phyloP scores from a whole-genome alignment of 2,797 vertebrate genomes.

The Clarias fuscus region DNA sequence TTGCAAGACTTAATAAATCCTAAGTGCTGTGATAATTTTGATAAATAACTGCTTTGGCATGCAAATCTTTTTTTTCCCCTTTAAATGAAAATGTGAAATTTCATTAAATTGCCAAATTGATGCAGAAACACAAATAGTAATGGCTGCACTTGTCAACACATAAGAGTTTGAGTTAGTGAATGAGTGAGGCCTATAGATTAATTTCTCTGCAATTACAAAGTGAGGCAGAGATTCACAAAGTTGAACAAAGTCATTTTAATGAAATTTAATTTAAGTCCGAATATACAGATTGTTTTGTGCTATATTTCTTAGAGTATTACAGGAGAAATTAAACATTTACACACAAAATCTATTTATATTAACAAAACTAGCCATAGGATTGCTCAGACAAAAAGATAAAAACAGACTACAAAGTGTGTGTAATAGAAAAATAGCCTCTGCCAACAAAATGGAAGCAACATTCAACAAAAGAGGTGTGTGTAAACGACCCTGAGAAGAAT shows the following conservation, averaged over 20 bases:
- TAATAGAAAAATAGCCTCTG: conserved; percentile 42
- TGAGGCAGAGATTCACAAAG: neutral
- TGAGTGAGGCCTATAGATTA: neutral
- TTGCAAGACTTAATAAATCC: conserved; percentile 55
- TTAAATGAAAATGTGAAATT: neutral
- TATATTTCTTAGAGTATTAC: neutral
- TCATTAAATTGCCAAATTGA: conserved; percentile 24
- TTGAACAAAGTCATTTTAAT: neutral
- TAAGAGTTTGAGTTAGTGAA: no score
- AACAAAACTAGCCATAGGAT: conserved; percentile 34
- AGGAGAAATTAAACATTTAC: conserved; percentile 34
- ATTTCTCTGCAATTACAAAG: neutral
- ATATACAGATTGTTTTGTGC: neutral
- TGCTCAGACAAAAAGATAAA: conserved; percentile 41
- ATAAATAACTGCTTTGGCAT: conserved; percentile 61
- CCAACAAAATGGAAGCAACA: conserved; percentile 47
- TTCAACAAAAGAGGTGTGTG: conserved; percentile 36
- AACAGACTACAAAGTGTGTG: conserved; percentile 47
- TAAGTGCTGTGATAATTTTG: conserved; percentile 55
- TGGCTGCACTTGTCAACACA: neutral
- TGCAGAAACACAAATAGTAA: neutral
- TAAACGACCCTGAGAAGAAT: conserved; percentile 54
- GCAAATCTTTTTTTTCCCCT: conserved; percentile 46
- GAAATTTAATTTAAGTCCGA: neutral
- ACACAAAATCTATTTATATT: conserved; percentile 41